Evolutionary conservation across 2,888 invertebrate genomes (phyloP).

Genomic region (Caenorhabditis sinica): DNA sequence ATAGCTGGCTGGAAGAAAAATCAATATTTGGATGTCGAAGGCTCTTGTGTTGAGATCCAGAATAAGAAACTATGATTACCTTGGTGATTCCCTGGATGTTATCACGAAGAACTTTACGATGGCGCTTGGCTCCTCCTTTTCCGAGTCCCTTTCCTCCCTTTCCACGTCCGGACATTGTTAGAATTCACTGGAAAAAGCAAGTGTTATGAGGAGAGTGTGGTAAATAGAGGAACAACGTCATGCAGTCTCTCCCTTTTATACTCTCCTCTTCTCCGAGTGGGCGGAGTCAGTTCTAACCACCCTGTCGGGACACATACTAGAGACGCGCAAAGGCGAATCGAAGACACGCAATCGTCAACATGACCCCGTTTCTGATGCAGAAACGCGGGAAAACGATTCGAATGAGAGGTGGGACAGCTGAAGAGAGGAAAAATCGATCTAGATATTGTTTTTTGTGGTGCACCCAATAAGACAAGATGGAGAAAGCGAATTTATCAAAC

Average conservation of each 20-base stretch:
- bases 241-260: constrained; percentile 19
- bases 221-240: background rate
- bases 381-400: constrained; percentile 15
- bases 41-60: background rate
- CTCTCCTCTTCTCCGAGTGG: background rate
- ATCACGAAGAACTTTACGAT: constrained; percentile 85
- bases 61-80: constrained; percentile 30
- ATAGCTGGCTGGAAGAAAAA: constrained; percentile 86
- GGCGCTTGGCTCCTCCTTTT: constrained; percentile 91
- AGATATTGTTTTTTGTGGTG: background rate
- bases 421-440: too few relatives aligned
- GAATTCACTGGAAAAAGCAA: background rate
- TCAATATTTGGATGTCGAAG: background rate
- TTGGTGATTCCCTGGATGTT: constrained; percentile 78
- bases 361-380: constrained; percentile 1
- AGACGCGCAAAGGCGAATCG: background rate
- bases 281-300: constrained; percentile 58
- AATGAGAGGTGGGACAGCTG: background rate
- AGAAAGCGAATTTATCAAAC: background rate
- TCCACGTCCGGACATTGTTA: constrained; percentile 89
- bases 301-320: constrained; percentile 61
- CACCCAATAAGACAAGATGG: too few relatives aligned
- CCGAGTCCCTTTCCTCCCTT: constrained; percentile 90
- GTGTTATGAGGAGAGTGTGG: background rate
- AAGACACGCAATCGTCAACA: background rate